Base-by-base conservation (phyloP, 2,888 invertebrate species). In the Stegophylla sp. region DNA sequence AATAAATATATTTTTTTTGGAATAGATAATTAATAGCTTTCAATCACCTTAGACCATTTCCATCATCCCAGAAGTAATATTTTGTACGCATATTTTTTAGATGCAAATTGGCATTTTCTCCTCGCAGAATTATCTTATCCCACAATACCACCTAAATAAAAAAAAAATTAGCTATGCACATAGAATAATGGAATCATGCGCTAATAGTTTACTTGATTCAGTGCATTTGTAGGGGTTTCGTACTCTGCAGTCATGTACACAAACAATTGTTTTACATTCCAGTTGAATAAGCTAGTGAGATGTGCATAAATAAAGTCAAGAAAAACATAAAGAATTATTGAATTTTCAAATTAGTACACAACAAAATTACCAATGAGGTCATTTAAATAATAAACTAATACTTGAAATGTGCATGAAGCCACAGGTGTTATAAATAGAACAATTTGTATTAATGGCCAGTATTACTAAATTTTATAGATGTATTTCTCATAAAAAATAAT, bases 11-110 rank as follows among this genome's bases (percentile, higher is more conserved):
- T 15, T 34, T n/a, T 63, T 75, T 13, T 66, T 66, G 23, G 51
- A 26, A 75, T 1, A 20, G 43, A 66, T 45, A 10, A 23, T 41
- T 3, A 23, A 82, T 91, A 90, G 82, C 51, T 71, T 83, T 88
- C 90, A 23, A 15, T 90, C 89, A 96, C 94, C 91, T 94, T 73
- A 99, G 90, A 84, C 98, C 97, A 88, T 95, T 95, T 82, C 98
- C 98, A 89, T 98, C 98, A 89, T 99, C 99, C 95, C 97, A 97
- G 89, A 99, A 99, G 86, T 98, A 99, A 88, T 99, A 99, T 86
- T 99, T 98, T 1, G 97, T 95, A 87, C 97, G 95, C 90, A 96
- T 93, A 85, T 95, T 96, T 86, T 95, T 94, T 86, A 95, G 95
- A 86, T 97, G 94, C 82, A 99, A 87, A 13, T 93, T 89, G n/a